Base-by-base conservation (phyloP, 2,888 invertebrate species). In the Drosophila borborema region DNA sequence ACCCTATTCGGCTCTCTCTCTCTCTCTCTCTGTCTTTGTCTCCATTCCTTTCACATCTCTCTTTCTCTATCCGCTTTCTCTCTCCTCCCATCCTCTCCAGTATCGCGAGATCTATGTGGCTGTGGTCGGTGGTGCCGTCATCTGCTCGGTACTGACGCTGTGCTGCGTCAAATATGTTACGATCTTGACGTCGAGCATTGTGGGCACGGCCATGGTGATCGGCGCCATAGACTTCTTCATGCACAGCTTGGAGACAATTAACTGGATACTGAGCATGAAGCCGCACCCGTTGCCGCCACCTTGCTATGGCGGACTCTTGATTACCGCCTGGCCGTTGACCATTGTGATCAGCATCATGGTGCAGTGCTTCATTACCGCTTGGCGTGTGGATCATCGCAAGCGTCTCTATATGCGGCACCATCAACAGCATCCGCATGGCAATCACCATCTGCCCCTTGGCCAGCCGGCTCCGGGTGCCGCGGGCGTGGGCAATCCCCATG, bases 351-450 rank as follows among this genome's bases (percentile, higher is more conserved):
- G 93, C 73, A 86, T 93, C 6, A 92, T 93, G 92, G 92, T 93
- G 53, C 93, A 93, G 77, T 92, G 93, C 74, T 93, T 93, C 68
- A 93, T 93, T 14, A 93, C 93, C 2, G 93, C 93, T 58, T 93
- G 93, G 93, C 92, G 93, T 4, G 91, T 93, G 18, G 93, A 93
- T 79, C 93, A 93, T 77, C 91, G 92, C 31, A 93, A 93, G 67
- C 91, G 92, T 10, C 87, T 91, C 31, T 92, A 91, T 65, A 87
- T 92, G 79, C 76, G 89, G 18, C 90, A 91, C 63, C 81, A 90
- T 43, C 91, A 86, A 3, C 89, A 90, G 16, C 76, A 82, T 56
- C 74, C 43, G 7, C 71, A 63, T n/a, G 74, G 67, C 23, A 38
- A 55, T 1, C 86, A 80, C 0, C 86, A 80, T 31, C 80, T 91